Evolutionary conservation across 2,797 vertebrate species (phyloP).

Genomic region (Aythya fuligula): DNA sequence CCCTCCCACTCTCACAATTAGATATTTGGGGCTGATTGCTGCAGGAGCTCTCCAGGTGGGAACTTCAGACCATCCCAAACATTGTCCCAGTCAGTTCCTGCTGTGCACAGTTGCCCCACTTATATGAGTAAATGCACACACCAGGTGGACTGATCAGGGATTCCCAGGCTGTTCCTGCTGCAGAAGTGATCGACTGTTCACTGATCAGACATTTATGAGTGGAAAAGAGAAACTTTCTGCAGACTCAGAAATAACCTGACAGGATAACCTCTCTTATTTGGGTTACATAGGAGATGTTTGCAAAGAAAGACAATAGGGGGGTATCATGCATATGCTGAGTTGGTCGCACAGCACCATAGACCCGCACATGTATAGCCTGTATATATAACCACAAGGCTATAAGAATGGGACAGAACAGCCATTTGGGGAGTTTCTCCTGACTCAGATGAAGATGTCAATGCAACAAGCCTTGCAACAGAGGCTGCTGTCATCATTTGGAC

Average conservation of each 20-base stretch:
- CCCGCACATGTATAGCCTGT: not conserved
- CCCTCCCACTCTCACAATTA: not conserved
- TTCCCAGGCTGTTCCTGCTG: not conserved
- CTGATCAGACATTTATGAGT: not conserved
- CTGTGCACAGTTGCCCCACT: not conserved
- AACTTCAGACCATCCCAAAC: not conserved
- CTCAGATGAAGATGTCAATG: not conserved
- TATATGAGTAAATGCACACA: not conserved
- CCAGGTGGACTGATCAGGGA: accelerated
- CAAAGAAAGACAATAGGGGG: not conserved
- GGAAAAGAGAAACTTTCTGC: not conserved
- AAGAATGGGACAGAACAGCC: not conserved
- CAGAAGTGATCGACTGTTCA: not conserved
- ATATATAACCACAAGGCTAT: not conserved
- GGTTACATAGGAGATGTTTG: not conserved
- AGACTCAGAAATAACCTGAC: not conserved
- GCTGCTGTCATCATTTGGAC: not conserved
- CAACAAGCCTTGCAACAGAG: not conserved
- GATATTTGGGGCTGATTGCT: not conserved
- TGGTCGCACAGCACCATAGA: accelerated
- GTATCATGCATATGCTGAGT: accelerated
- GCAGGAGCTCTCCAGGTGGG: accelerated
- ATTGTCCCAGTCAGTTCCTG: not conserved
- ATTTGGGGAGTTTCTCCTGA: not conserved
- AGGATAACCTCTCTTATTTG: not conserved